Evolutionary conservation across 2,888 invertebrate species (phyloP).

Genomic region (Anthrax anthrax): DNA sequence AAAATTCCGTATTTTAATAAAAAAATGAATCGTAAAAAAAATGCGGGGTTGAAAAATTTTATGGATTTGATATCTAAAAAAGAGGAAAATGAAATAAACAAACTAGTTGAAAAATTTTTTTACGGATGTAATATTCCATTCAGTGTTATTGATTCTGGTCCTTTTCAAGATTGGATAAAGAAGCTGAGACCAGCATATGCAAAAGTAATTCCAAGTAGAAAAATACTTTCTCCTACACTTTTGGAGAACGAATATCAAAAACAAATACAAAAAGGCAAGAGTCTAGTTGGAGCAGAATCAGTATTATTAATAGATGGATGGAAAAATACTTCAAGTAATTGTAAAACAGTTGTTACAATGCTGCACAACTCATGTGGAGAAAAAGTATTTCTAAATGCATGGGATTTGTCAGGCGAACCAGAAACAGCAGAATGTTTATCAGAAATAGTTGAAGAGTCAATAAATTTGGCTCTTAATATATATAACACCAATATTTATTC

Average conservation of each 20-base stretch:
- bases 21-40: not conserved
- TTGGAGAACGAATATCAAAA: not conserved
- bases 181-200: not conserved
- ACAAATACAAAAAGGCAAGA: not conserved
- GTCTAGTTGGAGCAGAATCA: not conserved
- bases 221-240: not conserved
- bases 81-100: not conserved
- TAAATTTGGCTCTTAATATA: not conserved
- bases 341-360: not conserved
- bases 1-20: too few relatives aligned
- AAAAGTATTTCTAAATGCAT: not conserved
- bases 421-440: not conserved
- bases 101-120: not conserved
- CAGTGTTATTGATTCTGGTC: not conserved
- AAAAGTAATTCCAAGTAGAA: not conserved
- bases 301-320: not conserved
- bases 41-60: not conserved
- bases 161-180: not conserved
- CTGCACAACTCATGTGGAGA: not conserved
- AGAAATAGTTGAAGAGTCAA: not conserved
- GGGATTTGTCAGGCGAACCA: not conserved
- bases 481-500: not conserved
- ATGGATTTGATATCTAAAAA: not conserved
- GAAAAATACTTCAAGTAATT: not conserved
- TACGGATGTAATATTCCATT: not conserved